Evolutionary conservation across 2,797 vertebrate species (phyloP), one percentile per base, ranked within the genome.

Genomic region (Hapalemur alaotrensis): DNA sequence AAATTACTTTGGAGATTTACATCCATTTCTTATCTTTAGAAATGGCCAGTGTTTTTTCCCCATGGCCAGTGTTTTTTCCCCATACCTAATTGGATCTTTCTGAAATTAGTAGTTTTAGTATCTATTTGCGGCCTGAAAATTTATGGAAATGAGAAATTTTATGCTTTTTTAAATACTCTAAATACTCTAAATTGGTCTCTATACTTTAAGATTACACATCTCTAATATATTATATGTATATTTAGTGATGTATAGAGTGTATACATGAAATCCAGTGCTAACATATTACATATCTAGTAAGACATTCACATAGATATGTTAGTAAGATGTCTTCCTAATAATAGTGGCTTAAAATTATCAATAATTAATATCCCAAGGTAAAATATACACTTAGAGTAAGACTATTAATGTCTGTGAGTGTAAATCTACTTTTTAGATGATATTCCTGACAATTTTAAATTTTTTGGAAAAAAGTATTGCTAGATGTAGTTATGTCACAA

Each of bases 101-200:
- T 83, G 43, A 96, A 92, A 79, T 93, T 95, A 67, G 48, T 15
- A 48, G 38, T 82, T 93, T 93, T 84, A 63, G 70, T 92, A 89
- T 69, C 2, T 61, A 89, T 69, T 92, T 59, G 11, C 7, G 50
- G 48, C 4, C 46, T 96, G 35, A 41, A 88, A 92, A 82, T 92
- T 23, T 85, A 4, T 50, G 50, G 17, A 54, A 95, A 95, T 94
- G 35, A 52, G 38, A 79, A 79, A 69, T 65, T 91, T 92, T 91
- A 95, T 61, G 12, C 13, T 85, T 89, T 79, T 48, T 23, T 83
- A 78, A 94, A 92, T 80, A 84, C 1, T 89, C 1, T 75, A 95
- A 80, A 73, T 79, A 81, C 81, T 89, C 2, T 85, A 67, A 91
- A 38, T 11, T 80, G 32, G 2, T 59, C 23, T 63, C 30, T 0